These are phyloP conservation scores for Liparis tanakae DNA, from an alignment of 2,797 vertebrate species.

Conservation along the genomic window DNA sequence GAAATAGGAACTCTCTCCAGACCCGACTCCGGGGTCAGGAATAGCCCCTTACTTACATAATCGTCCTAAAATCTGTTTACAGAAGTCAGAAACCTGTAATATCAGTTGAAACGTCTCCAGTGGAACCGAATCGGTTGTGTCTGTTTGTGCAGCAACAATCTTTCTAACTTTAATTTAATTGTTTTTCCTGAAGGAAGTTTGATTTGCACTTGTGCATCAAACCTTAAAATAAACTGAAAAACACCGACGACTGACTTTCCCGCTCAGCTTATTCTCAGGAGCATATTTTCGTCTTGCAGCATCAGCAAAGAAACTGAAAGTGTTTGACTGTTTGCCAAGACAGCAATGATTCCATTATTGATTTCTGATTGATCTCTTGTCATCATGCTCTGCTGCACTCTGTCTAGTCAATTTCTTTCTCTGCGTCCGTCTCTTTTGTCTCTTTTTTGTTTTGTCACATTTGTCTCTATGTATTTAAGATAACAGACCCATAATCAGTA, in stretches of 20 bases:
- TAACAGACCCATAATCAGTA: not conserved
- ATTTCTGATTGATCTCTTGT: not conserved
- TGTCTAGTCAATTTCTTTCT: not conserved
- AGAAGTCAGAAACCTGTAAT: not conserved
- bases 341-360: not conserved
- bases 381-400: not conserved
- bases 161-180: not conserved
- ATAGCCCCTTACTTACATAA: slow-evolving; percentile 47
- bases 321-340: not conserved
- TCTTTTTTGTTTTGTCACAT: no score
- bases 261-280: not conserved
- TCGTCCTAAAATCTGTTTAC: slow-evolving; percentile 30
- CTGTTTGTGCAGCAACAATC: not conserved
- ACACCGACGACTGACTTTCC: not conserved
- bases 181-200: not conserved
- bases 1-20: slow-evolving; percentile 27
- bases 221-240: not conserved
- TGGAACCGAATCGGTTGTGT: not conserved
- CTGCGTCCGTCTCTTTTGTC: not conserved
- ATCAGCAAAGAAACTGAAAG: not conserved
- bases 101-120: not conserved
- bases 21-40: slow-evolving; percentile 16
- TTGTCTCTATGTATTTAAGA: not conserved
- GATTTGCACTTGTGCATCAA: not conserved
- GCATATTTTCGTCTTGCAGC: not conserved